These are phyloP conservation scores for Melozone crissalis DNA, from an alignment of 2,113 vertebrate genomes.

Conservation along the genomic window DNA sequence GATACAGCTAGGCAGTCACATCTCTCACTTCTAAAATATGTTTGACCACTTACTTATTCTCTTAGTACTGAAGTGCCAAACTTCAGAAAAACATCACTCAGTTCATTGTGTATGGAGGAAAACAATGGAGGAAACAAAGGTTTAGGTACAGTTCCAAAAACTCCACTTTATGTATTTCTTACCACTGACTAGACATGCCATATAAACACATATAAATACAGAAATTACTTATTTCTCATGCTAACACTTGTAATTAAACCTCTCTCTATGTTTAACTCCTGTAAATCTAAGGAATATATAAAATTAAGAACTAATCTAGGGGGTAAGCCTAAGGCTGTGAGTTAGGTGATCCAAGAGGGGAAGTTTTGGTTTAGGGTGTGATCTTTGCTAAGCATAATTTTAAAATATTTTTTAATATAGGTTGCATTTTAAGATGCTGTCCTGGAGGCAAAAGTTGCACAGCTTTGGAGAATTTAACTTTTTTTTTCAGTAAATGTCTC, in stretches of 20 bases:
- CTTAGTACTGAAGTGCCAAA: neutral
- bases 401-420: neutral
- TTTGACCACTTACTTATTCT: neutral
- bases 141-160: neutral
- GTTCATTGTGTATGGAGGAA: neutral
- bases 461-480: neutral
- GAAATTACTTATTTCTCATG: neutral
- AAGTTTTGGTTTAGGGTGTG: neutral
- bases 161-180: neutral
- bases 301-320: neutral
- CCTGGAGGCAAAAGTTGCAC: neutral
- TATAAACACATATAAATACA: neutral
- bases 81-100: neutral
- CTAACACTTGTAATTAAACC: neutral
- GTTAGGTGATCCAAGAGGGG: neutral
- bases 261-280: neutral
- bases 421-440: neutral
- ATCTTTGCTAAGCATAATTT: neutral
- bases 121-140: neutral
- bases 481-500: neutral
- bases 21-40: neutral
- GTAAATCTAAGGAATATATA: neutral
- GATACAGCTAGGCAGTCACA: neutral
- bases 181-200: neutral
- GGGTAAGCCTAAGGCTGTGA: neutral